A percentile compares a stretch with the other conserved stretches of the same genome.
These are phyloP conservation scores for Eristalis arbustorum DNA, from an alignment of 2,888 invertebrate genomes.

Conservation along the genomic window DNA sequence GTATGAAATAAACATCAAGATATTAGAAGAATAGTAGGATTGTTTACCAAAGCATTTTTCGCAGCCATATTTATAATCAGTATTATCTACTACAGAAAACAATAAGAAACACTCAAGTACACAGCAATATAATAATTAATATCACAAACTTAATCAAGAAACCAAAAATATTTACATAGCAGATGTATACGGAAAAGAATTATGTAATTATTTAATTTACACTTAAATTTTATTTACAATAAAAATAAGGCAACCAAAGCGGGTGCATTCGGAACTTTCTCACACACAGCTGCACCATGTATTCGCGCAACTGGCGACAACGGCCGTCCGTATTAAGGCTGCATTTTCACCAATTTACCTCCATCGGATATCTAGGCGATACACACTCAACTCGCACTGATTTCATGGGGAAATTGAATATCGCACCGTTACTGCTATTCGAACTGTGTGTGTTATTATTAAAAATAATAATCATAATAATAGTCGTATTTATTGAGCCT, in stretches of 20 bases:
- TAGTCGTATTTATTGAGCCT: conserved; percentile 63
- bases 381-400: conserved; percentile 7
- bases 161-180: conserved; percentile 10
- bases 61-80: conserved; percentile 69
- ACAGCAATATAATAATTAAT: conserved; percentile 45
- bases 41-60: conserved; percentile 67
- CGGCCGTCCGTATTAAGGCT: conserved; percentile 41
- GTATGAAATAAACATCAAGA: conserved; percentile 22
- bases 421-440: not conserved
- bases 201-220: conserved; percentile 28
- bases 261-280: conserved; percentile 9
- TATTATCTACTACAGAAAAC: conserved; percentile 26
- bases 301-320: conserved; percentile 16
- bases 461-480: conserved; percentile 71
- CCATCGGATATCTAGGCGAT: conserved; percentile 30
- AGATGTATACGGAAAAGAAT: not conserved
- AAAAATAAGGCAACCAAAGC: conserved; percentile 2
- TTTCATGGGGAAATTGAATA: conserved; percentile 48
- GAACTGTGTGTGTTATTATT: conserved; percentile 58
- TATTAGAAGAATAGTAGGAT: conserved; percentile 9
- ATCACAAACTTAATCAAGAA: conserved; percentile 7
- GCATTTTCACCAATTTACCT: conserved; percentile 58
- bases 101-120: conserved; percentile 12
- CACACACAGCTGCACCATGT: conserved; percentile 17
- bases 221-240: conserved; percentile 45